These are phyloP conservation scores for Halocynthia aurantium DNA, from an alignment of 23 tunicate species.

Conservation along the genomic window DNA sequence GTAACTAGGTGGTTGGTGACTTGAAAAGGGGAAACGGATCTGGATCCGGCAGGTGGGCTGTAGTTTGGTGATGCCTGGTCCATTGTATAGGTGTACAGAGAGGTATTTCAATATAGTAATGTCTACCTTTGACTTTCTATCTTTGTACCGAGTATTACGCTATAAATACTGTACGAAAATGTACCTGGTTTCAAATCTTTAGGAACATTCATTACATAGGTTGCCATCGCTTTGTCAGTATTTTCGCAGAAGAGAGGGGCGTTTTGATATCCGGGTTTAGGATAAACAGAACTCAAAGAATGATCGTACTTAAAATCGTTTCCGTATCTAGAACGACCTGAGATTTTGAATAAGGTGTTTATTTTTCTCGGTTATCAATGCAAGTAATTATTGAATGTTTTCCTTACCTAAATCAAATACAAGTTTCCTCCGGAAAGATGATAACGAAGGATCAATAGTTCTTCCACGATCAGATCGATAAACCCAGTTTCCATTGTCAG, in stretches of 20 bases:
- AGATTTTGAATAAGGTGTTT: not conserved
- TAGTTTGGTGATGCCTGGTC: no score
- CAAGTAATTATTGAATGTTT: not conserved
- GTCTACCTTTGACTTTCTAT: not conserved
- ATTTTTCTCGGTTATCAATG: no score
- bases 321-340: constrained; percentile 75
- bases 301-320: constrained; percentile 35
- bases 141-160: not conserved
- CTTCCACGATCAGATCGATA: not conserved
- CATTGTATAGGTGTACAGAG: no score
- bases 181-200: constrained; percentile 40
- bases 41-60: no score
- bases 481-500: constrained; percentile 39
- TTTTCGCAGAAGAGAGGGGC: constrained; percentile 86
- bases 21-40: no score
- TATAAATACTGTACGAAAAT: not conserved
- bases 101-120: not conserved
- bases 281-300: constrained; percentile 38
- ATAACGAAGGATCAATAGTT: constrained; percentile 5
- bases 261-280: constrained; percentile 82
- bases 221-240: constrained; percentile 88
- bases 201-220: constrained; percentile 90
- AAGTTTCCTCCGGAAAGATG: constrained; percentile 4
- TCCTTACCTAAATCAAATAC: constrained; percentile 9
- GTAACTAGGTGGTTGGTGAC: no score